A percentile compares a stretch with the other conserved stretches of the same genome.
These are phyloP conservation scores for Lamprologus tigripictilis DNA, from an alignment of 2,113 vertebrate species.

Conservation along the genomic window DNA sequence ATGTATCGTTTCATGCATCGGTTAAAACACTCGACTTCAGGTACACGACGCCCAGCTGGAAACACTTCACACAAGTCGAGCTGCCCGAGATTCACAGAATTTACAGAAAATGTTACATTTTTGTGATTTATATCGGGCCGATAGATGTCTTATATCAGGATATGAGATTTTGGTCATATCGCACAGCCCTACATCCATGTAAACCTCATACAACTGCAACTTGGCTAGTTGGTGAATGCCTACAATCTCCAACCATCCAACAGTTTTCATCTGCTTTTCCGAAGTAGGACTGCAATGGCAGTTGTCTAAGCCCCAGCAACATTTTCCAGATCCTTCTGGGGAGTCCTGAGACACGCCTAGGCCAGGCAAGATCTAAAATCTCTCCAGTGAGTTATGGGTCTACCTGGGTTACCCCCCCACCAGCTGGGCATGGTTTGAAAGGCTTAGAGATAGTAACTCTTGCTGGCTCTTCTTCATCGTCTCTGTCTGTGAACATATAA, in stretches of 20 bases:
- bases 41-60: not conserved
- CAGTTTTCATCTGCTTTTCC: not conserved
- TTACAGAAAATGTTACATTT: not conserved
- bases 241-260: not conserved
- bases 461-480: not conserved
- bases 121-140: not conserved
- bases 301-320: not conserved
- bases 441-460: not conserved
- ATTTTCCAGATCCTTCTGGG: not conserved
- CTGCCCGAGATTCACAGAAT: not conserved
- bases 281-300: not conserved
- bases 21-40: not conserved
- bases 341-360: not conserved
- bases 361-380: not conserved
- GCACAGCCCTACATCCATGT: not conserved
- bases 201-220: not conserved
- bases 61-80: rapidly evolving
- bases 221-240: not conserved
- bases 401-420: not conserved
- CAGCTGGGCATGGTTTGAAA: not conserved
- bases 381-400: not conserved
- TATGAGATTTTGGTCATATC: not conserved
- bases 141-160: not conserved
- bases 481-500: not conserved
- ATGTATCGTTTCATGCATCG: rapidly evolving